These are phyloP conservation scores for Liolophura sinensis DNA, from an alignment of 1,140 invertebrate species.

Conservation along the genomic window DNA sequence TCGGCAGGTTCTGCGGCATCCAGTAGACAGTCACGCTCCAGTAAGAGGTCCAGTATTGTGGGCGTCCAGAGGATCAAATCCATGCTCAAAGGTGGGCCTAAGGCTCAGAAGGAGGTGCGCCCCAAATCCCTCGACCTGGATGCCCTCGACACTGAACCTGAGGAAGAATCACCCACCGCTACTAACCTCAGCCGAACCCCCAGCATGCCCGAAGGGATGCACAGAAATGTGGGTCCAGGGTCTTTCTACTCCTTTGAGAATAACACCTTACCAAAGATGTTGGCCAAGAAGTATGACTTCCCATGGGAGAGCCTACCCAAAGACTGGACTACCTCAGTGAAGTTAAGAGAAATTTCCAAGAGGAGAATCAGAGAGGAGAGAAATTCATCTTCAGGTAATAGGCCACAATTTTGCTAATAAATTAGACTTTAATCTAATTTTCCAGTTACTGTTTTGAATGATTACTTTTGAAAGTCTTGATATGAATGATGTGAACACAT, in stretches of 20 bases:
- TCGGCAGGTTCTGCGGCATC: constrained; percentile 23
- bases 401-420: too few species aligned
- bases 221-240: constrained; percentile 34
- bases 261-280: constrained; percentile 43
- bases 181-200: constrained; percentile 20
- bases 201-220: constrained; percentile 35
- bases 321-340: constrained; percentile 53
- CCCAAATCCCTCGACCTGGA: constrained; percentile 50
- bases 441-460: background rate
- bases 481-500: background rate
- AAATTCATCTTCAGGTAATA: constrained; percentile 49
- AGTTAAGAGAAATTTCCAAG: constrained; percentile 48
- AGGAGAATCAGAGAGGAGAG: constrained; percentile 40
- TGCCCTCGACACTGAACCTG: constrained; percentile 22
- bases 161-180: constrained; percentile 24
- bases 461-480: background rate
- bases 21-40: constrained; percentile 30
- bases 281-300: constrained; percentile 42
- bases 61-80: constrained; percentile 42
- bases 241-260: constrained; percentile 49
- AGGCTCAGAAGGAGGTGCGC: constrained; percentile 14
- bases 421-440: background rate
- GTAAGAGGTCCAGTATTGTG: constrained; percentile 44
- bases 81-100: constrained; percentile 23
- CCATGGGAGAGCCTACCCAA: constrained; percentile 52